Evolutionary conservation across 2,113 vertebrate genomes (phyloP), one percentile per base, ranked within the genome.

Genomic region (Bungarus multicinctus): DNA sequence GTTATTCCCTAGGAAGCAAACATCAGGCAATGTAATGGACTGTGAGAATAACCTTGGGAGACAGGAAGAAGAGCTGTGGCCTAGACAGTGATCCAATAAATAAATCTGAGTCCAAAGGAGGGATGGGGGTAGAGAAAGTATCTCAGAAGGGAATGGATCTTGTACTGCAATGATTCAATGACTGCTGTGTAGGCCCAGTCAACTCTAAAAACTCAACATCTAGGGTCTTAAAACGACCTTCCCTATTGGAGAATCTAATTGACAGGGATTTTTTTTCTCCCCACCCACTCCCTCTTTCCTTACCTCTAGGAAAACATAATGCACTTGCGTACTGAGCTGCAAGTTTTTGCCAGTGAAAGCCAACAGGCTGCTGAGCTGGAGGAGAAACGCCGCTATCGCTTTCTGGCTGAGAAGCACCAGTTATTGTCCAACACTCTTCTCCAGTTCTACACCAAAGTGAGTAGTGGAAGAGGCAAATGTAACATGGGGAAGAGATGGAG

Each of bases 351-450:
- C 87, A 98, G 96, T 0, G 97, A 98, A 93, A 99, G 99, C 90
- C 98, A 99, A 94, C 94, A 93, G 4, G 98, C 98, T 0, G 99
- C 99, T 0, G 97, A 99, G 91, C 96, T 98, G 94, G 99, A 99
- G 94, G 98, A 99, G 97, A 99, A 98, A 96, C 98, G 99, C 50
- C 97, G 99, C 89, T 99, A 99, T 88, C 99, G 99, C 58, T 99
- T 99, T 96, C 97, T 99, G 97, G 98, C 98, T 0, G 99, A 99
- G 96, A 99, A 99, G 94, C 99, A 99, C 97, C 98, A 98, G 39
- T 94, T 98, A 55, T 96, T 98, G 5, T 98, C 98, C 95, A 97
- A 91, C 91, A 97, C 96, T 43, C 97, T 98, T 85, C 94, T 98
- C 16, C 97, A 98, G 94, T 98, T 98, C 85, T 98, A 98, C 16